phyloP scores from a whole-genome alignment of 2,888 invertebrate genomes.

The Torymus texanus region DNA sequence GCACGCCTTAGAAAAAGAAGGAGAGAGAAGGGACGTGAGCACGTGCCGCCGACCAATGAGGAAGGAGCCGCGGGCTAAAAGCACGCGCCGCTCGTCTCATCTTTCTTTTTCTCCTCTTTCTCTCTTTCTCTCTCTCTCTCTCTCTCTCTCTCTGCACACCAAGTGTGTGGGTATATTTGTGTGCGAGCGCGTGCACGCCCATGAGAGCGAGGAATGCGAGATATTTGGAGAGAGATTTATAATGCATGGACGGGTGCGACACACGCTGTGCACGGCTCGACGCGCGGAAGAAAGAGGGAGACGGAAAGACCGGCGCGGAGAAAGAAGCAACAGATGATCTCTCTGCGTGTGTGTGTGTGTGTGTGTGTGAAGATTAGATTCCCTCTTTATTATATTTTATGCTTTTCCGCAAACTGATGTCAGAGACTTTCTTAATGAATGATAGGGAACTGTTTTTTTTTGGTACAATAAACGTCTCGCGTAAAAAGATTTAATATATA shows the following conservation, averaged over 20 bases:
- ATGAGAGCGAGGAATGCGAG: slow-evolving; percentile 28
- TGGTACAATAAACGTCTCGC: no score
- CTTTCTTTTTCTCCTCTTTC: slow-evolving; percentile 2
- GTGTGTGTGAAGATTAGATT: not conserved
- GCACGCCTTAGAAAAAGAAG: not conserved
- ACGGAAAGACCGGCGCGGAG: not conserved
- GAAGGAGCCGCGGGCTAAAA: slow-evolving; percentile 18
- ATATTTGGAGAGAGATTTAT: slow-evolving; percentile 54
- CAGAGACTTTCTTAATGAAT: no score
- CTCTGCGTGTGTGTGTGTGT: not conserved
- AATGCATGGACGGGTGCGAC: slow-evolving; percentile 14
- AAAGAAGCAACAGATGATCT: slow-evolving; percentile 31
- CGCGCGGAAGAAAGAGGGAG: no score
- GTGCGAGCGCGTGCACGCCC: not conserved
- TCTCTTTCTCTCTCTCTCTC: no score
- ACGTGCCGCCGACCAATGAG: slow-evolving; percentile 41
- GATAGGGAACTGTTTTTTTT: no score
- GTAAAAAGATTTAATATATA: no score
- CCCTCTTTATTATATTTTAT: no score
- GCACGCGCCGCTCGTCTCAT: slow-evolving; percentile 1
- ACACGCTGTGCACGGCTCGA: no score
- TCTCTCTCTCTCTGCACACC: not conserved
- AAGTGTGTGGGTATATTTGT: not conserved
- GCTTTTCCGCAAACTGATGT: no score
- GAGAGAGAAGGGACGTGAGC: slow-evolving; percentile 8